Base-by-base conservation (phyloP, 1,140 invertebrate genomes). In the Lordiphosa stackelbergi region DNA sequence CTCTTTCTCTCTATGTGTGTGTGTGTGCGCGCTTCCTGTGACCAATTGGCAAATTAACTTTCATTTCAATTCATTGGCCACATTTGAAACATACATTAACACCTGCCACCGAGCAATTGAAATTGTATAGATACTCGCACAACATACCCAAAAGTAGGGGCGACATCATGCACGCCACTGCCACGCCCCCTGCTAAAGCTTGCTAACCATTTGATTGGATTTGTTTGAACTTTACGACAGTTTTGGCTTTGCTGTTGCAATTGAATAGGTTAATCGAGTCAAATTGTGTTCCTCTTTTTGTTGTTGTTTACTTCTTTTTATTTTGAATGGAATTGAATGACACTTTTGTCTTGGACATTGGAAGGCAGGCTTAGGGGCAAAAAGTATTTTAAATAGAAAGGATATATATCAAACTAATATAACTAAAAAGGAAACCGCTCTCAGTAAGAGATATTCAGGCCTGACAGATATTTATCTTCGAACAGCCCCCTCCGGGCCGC, bases 41-140 rank as follows among this genome's bases (percentile, higher is more conserved):
- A 61, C 49, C 70, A 73, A 79, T 75, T 79, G 75, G 71, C 71
- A 79, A 79, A 79, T 79, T 79, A 81, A 79, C 75, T 79, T 75
- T 68, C 71, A 81, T 71, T 79, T 79, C 75, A 75, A 81, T 79
- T 81, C 77, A 71, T 68, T 79, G 62, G 57, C 53, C 64, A 54
- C 66, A 75, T 79, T 78, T 68, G 61, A 75, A 64, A 68, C 71
- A 71, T 79, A 78, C 74, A 78, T 78, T 81, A 79, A 75, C 75
- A 79, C 75, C 75, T 79, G 75, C 66, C 63, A 81, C 56, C 56
- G 58, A 81, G 38, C 66, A 69, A 79, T 78, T 73, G 74, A 69
- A 78, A 68, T 35, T 43, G 36, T 28, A 31, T 31, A n/a, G 47
- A 62, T 0, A 22, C 43, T 7, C 5, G 42, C 9, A 28, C 24